Percentiles rank a stretch among this genome's conserved stretches.
These are phyloP conservation scores for Deroplatys truncata DNA, from an alignment of 2,888 invertebrate species.

Conservation along the genomic window DNA sequence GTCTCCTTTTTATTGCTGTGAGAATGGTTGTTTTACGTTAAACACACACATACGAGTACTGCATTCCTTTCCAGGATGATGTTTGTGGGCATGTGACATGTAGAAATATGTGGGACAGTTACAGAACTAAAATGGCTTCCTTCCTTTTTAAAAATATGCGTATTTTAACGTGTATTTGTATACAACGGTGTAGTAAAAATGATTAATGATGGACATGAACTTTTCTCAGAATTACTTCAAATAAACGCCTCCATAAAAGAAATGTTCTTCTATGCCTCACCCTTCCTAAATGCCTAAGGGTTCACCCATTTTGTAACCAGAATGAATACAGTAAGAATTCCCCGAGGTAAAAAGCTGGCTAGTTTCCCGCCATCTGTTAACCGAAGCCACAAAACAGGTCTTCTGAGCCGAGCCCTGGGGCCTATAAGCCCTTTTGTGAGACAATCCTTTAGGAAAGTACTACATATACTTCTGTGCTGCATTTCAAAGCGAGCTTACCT, in stretches of 20 bases:
- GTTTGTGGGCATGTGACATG: too few species aligned
- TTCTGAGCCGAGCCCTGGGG: background rate
- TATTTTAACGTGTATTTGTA: too few species aligned
- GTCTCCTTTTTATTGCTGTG: too few species aligned
- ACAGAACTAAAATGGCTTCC: too few species aligned
- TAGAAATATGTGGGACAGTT: too few species aligned
- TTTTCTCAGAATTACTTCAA: background rate
- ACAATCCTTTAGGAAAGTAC: background rate
- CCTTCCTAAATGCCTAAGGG: background rate
- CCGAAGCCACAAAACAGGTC: background rate
- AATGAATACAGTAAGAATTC: background rate
- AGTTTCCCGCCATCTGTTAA: too few species aligned
- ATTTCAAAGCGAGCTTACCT: background rate
- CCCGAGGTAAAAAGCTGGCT: background rate
- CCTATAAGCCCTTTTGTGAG: background rate
- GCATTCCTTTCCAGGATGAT: too few species aligned
- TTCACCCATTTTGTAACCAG: background rate
- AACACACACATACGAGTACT: too few species aligned
- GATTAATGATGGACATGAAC: background rate
- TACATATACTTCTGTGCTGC: background rate
- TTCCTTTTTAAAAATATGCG: too few species aligned
- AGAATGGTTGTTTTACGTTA: too few species aligned
- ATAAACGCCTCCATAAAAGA: background rate
- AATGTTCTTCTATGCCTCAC: background rate
- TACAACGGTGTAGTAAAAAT: too few species aligned